Base-by-base conservation (phyloP, 92 coral and sea anemone species). In the Micromussa lordhowensis region DNA sequence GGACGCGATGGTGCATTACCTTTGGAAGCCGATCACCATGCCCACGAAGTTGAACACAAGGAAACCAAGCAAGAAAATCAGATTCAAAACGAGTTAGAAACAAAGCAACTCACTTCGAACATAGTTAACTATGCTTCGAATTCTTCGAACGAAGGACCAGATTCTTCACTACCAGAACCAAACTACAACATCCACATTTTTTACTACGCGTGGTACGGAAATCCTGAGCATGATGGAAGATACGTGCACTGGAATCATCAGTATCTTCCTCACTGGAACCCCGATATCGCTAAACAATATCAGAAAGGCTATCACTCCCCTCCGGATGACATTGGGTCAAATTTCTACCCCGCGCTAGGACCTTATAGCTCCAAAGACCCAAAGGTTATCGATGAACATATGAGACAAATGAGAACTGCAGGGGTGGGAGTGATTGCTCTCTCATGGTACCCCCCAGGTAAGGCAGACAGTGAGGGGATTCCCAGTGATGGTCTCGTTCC, bases 141-240 rank as follows among this genome's bases (percentile, higher is more conserved):
- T 66, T 26, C 78, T 69, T 5, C 30, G 16, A 68, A 63, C 30
- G 69, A 29, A 32, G 86, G 71, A 13, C 51, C 51, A 14, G 87
- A 69, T 68, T 34, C 68, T 11, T 73, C 80, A 4, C 26, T 84
- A 22, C 90, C 77, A 19, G 86, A 91, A 76, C 98, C 96, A 10
- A 93, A 96, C 84, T 94, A 97, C 76, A 90, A 91, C 75, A 97
- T 97, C 0, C 99, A 97, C 75, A 93, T 93, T 48, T 97, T 97
- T 89, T 97, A 97, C 84, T 97, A 97, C 49, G 96, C 95, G 0
- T 97, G 99, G 99, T 97, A 97, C 81, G 99, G 99, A 35, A 96
- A 97, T 68, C 98, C 98, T 8, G 58, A 85, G 32, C 79, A 81
- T 15, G 97, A 97, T 83, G 98, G 98, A 16, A 91, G 88, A 75